A percentile compares a stretch with the other conserved stretches of the same genome.
phyloP scores from a whole-genome alignment of 2,797 vertebrate genomes.

The Molossus alvarezi region DNA sequence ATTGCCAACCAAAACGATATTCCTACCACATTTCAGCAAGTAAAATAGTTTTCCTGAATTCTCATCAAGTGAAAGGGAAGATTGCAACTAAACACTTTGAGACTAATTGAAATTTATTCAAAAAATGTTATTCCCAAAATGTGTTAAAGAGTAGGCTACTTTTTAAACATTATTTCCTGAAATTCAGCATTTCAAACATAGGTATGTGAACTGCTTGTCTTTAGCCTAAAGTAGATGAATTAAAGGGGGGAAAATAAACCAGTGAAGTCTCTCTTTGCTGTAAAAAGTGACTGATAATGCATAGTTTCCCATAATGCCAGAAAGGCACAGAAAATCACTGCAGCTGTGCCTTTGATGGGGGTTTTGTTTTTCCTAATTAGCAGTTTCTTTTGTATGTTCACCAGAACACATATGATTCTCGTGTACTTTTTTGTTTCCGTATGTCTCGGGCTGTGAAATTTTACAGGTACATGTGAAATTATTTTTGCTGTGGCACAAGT shows the following conservation, averaged over 20 bases:
- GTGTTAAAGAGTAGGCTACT: background rate
- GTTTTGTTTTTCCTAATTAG: slow-evolving; percentile 68
- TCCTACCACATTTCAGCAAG: slow-evolving; percentile 5
- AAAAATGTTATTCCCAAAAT: slow-evolving; percentile 60
- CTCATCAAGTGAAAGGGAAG: slow-evolving; percentile 19
- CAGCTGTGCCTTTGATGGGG: background rate
- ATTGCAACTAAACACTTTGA: slow-evolving; percentile 57
- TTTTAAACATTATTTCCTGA: slow-evolving; percentile 62
- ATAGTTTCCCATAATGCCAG: background rate
- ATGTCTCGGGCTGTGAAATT: slow-evolving; percentile 9
- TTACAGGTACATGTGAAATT: slow-evolving; percentile 57
- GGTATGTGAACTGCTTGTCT: background rate
- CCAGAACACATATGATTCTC: background rate
- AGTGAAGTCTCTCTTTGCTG: background rate
- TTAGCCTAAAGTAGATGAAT: background rate
- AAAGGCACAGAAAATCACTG: slow-evolving; percentile 33
- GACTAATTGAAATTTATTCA: slow-evolving; percentile 65
- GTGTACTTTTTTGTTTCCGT: slow-evolving; percentile 51
- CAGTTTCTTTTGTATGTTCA: slow-evolving; percentile 70
- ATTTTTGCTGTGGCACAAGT: slow-evolving; percentile 63
- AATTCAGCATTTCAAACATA: slow-evolving; percentile 55
- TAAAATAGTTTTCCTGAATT: slow-evolving; percentile 49
- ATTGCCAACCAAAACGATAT: slow-evolving; percentile 24
- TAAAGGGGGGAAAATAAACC: background rate
- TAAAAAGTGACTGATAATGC: slow-evolving; percentile 46